phyloP scores from a whole-genome alignment of 2,113 vertebrate species.

The Desmodus rotundus region DNA sequence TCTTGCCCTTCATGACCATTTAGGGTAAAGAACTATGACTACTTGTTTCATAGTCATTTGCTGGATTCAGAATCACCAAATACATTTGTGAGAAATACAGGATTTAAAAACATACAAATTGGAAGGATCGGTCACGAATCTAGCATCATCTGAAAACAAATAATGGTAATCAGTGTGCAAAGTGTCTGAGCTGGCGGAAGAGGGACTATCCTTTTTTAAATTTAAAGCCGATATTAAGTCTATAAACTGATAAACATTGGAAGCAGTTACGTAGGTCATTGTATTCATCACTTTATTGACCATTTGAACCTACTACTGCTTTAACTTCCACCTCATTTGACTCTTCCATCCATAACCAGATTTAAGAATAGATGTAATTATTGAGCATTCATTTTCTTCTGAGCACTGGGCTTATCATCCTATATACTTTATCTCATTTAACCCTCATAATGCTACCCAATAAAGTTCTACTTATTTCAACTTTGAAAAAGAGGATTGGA shows the following conservation, averaged over 20 bases:
- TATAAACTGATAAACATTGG: neutral
- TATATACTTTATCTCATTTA: neutral
- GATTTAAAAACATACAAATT: neutral
- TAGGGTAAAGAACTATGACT: conserved; percentile 34
- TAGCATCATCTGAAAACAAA: neutral
- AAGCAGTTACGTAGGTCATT: neutral
- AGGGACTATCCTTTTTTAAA: neutral
- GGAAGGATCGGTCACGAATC: neutral
- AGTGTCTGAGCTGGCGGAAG: neutral
- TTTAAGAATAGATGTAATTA: neutral
- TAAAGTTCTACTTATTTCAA: neutral
- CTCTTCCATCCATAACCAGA: neutral
- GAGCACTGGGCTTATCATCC: neutral
- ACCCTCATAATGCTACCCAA: neutral
- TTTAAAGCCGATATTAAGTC: neutral
- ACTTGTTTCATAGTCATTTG: neutral
- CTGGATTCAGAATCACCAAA: conserved; percentile 16
- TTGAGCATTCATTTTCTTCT: neutral
- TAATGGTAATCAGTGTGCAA: neutral
- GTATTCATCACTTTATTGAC: neutral
- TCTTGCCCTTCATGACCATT: conserved; percentile 62
- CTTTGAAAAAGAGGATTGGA: conserved; percentile 1
- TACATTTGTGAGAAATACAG: conserved; percentile 1
- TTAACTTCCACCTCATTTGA: neutral
- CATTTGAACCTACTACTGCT: neutral